Evolutionary conservation across 23 tunicate genomes (phyloP).

Genomic region (Styela plicata): DNA sequence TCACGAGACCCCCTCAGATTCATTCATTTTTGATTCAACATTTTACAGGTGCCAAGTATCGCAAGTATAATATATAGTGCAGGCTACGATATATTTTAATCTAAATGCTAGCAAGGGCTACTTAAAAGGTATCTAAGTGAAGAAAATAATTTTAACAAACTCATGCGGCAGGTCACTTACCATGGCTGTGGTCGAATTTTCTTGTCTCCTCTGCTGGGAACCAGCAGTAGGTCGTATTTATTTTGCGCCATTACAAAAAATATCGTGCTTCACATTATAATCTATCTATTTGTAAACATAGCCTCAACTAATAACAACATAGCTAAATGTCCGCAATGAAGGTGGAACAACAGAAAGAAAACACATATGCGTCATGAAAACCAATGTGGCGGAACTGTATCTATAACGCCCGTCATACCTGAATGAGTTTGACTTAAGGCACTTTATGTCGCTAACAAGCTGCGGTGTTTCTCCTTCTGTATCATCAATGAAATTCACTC

Average conservation of each 20-base stretch:
- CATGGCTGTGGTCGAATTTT: slow-evolving; percentile 77
- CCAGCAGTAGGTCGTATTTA: slow-evolving; percentile 76
- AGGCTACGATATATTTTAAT: too few relatives aligned
- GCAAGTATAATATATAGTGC: too few relatives aligned
- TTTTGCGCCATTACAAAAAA: slow-evolving; percentile 70
- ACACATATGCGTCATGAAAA: background rate
- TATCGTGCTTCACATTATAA: background rate
- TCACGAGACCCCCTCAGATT: too few relatives aligned
- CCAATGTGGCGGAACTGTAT: background rate
- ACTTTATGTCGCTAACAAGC: too few relatives aligned
- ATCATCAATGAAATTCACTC: too few relatives aligned
- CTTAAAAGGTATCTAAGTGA: too few relatives aligned
- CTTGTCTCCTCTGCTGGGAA: slow-evolving; percentile 53
- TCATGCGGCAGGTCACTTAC: slow-evolving; percentile 56
- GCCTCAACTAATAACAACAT: background rate
- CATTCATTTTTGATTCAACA: too few relatives aligned
- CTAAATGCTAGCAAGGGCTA: too few relatives aligned
- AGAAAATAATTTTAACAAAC: too few relatives aligned
- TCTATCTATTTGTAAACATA: background rate
- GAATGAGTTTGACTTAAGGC: background rate
- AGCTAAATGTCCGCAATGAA: too few relatives aligned
- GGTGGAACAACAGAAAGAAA: background rate
- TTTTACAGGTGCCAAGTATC: too few relatives aligned
- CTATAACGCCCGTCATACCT: background rate
- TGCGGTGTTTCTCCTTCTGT: too few relatives aligned